phyloP scores from a whole-genome alignment of 2,888 invertebrate species.

The Phorcus lineatus region DNA sequence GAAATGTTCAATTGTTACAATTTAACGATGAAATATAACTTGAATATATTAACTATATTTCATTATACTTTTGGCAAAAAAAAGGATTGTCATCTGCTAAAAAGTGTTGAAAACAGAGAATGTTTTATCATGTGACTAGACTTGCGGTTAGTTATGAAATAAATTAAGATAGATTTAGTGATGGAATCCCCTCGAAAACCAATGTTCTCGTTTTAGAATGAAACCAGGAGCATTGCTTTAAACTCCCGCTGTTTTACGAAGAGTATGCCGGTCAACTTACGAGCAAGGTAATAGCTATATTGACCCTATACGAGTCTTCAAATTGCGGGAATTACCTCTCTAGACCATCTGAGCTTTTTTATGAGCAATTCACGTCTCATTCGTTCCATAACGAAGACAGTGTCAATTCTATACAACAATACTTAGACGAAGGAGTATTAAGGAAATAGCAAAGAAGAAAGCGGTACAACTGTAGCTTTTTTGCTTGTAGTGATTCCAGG shows the following conservation, averaged over 20 bases:
- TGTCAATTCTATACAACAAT: conserved; percentile 5
- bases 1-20: no score
- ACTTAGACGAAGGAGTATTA: background rate
- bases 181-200: no score
- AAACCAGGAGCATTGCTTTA: background rate
- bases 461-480: no score
- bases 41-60: no score
- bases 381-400: background rate
- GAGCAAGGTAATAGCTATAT: background rate
- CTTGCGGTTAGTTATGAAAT: no score
- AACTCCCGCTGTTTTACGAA: background rate
- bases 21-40: no score
- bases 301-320: conserved; percentile 1
- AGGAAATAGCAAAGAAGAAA: background rate
- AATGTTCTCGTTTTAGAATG: background rate
- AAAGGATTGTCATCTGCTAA: no score
- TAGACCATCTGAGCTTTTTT: background rate
- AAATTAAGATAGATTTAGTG: no score
- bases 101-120: no score
- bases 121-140: no score
- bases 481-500: no score
- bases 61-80: no score
- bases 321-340: background rate
- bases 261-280: background rate
- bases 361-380: background rate